Conservation (phyloP, 2,888 invertebrate species). For the Apeira syringaria region DNA sequence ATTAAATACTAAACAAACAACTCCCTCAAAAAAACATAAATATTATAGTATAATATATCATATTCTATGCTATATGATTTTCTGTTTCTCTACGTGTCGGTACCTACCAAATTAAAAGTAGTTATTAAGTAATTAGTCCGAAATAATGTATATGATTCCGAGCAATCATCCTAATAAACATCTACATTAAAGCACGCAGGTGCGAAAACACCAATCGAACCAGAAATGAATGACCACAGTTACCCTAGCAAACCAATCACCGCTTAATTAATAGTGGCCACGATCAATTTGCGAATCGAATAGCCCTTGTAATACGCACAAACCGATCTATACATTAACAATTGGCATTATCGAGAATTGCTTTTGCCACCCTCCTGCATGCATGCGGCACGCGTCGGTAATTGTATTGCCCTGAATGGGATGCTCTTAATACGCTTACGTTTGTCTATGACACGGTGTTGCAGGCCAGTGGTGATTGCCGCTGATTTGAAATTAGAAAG, state of each 20-base stretch:
- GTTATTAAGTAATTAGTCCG: no score
- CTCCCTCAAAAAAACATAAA: no score
- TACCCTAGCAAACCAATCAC: constrained; percentile 52
- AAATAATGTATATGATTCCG: no score
- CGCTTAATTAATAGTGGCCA: constrained; percentile 65
- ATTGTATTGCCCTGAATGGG: constrained; percentile 61
- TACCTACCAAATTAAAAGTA: no score
- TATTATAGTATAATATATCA: no score
- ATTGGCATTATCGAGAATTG: constrained; percentile 70
- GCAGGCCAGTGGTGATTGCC: constrained; percentile 31
- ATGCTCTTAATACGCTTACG: constrained; percentile 59
- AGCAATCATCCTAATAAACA: constrained; percentile 7
- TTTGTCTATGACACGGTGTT: constrained; percentile 57
- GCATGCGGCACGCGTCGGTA: constrained; percentile 62
- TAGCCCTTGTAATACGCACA: constrained; percentile 57
- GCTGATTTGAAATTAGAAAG: constrained; percentile 51
- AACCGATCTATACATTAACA: constrained; percentile 60
- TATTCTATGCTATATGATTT: no score
- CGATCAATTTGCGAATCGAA: constrained; percentile 65
- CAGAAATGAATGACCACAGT: constrained; percentile 36
- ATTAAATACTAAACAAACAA: no score
- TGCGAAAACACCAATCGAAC: constrained; percentile 28
- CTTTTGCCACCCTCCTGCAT: constrained; percentile 45
- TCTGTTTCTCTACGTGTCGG: no score
- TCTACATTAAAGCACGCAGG: constrained; percentile 3